Evolutionary conservation across 2,797 vertebrate genomes (phyloP), one percentile per base, ranked within the genome.

Genomic region (Trachops cirrhosus): DNA sequence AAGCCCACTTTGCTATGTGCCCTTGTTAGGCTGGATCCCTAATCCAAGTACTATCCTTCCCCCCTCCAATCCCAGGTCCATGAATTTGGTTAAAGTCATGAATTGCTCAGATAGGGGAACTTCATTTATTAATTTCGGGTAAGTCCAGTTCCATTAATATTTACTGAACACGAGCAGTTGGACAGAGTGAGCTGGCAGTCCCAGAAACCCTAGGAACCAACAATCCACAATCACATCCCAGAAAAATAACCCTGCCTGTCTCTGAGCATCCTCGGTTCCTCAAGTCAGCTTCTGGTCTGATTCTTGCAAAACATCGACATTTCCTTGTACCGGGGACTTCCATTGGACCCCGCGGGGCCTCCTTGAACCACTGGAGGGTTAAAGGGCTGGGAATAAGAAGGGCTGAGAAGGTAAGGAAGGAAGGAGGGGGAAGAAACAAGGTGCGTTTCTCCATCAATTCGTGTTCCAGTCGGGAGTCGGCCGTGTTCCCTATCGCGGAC

Each of bases 91-190:
- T 93, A n/a, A 94, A 89, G 52, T 73, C 83, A 79, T 29, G 48
- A 77, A 64, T 62, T 79, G 78, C 88, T 95, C 82, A 78, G 67
- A 77, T 2, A 78, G 5, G 88, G 57, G 39, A 84, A 85, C 68
- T 92, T 88, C n/a, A 92, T 68, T 85, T 86, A 77, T 62, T 92
- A 67, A 94, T 93, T 94, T 96, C 39, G 3, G 92, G 26, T 64
- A 93, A 97, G 92, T 52, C 46, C 62, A 85, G n/a, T 95, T 93
- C 73, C 83, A 84, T 95, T 82, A 89, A 37, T 89, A 94, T 96
- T 96, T 96, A 73, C 85, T 82, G 91, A 89, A 78, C 4, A 16
- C 88, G 54, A 59, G 92, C 82, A 67, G 26, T 79, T 93, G 62
- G 74, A n/a, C 26, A 73, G 74, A 85, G 26, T 67, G 87, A 52